Conservation (phyloP, 1,140 invertebrate genomes). For the Drosophila funebris region DNA sequence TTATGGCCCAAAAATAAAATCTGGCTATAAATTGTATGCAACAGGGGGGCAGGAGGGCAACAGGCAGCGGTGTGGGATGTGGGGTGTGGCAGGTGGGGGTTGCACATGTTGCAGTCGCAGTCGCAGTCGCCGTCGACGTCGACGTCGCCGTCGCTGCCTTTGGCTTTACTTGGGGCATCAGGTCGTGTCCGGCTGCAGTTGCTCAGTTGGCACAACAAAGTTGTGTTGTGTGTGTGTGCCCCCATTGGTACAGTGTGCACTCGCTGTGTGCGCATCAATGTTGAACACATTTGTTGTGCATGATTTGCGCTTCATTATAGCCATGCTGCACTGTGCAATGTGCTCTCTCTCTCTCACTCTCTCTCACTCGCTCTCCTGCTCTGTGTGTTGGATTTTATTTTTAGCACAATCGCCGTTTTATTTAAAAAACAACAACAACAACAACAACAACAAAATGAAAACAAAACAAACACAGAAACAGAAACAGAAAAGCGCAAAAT, state of each 20-base stretch:
- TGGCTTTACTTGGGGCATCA: constrained; percentile 17
- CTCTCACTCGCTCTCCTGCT: not conserved
- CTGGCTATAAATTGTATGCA: constrained; percentile 53
- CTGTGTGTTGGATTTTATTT: constrained; percentile 40
- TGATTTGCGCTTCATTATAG: not conserved
- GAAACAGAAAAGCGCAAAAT: constrained; percentile 72
- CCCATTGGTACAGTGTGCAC: constrained; percentile 31
- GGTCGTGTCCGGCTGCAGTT: constrained; percentile 9
- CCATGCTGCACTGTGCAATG: not conserved
- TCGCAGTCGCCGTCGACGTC: too few relatives aligned
- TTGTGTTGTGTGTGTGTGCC: too few relatives aligned
- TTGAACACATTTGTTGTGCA: not conserved
- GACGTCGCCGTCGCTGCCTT: not conserved
- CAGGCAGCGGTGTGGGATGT: not conserved
- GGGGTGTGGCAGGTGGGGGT: not conserved
- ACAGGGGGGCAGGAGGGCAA: constrained; percentile 4
- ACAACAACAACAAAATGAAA: not conserved
- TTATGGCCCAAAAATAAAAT: constrained; percentile 43
- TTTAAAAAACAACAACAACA: constrained; percentile 43
- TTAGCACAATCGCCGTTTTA: constrained; percentile 61
- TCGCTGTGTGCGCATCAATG: not conserved
- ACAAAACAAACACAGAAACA: not conserved
- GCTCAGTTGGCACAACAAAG: constrained; percentile 21
- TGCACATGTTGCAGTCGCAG: constrained; percentile 41
- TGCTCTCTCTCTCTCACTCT: not conserved